Evolutionary conservation across 2,113 vertebrate species (phyloP), one percentile per base, ranked within the genome.

Genomic region (Tragelaphus scriptus): DNA sequence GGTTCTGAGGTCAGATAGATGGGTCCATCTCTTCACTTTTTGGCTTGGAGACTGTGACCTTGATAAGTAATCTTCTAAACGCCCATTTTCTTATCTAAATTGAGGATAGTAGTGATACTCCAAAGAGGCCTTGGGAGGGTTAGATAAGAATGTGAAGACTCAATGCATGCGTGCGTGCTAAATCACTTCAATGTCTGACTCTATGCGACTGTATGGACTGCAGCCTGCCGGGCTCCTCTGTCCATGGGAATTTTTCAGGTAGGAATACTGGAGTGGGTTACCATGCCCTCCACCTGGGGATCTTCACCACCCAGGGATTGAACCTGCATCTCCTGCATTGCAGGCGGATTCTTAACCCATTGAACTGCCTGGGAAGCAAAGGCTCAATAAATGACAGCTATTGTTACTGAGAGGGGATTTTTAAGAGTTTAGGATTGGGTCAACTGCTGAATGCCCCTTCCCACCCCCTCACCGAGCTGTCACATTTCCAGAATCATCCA

Each of bases 401-500:
- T 95, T 23, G 59, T 63, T 63, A 26, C 53, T 32, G 1, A 1
- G 4, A 71, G 36, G 30, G 2, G 1, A 30, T 68, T 84, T 81
- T 56, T 71, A 84, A 77, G 56, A 65, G 32, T 90, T 80, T 55
- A 13, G 51, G 5, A 9, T 44, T 81, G 28, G 58, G n/a, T 15
- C 28, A 16, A 49, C 55, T 55, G 44, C 47, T 40, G 6, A 25
- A 85, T 47, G 10, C 16, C 9, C 4, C 49, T 17, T 3, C 44
- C 14, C 15, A 0, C 32, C 2, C 65, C n/a, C 9, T 5, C 68
- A 71, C 5, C 0, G 9, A 89, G 12, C 47, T 49, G 15, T 59
- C 21, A n/a, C 11, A n/a, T 86, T 82, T 32, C 63, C 32, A 61
- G 56, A 79, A 79, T 85, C 26, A 40, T 49, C 7, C 32, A 68